Base-by-base conservation (phyloP, 2,113 vertebrate genomes). In the Hippocampus mohnikei region DNA sequence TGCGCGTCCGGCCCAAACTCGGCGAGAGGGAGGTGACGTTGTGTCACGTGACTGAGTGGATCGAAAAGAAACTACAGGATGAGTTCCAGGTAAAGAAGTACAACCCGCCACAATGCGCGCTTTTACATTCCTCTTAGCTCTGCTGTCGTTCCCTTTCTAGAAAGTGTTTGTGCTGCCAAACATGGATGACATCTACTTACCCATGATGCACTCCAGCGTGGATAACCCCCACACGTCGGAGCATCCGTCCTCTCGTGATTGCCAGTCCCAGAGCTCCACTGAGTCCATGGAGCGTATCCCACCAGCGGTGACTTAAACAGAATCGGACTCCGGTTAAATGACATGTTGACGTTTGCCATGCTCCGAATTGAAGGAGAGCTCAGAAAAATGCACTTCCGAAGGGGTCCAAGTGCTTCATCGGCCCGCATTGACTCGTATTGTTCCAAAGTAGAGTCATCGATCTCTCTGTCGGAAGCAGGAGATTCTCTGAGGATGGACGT, bases 161-260 rank as follows among this genome's bases (percentile, higher is more conserved):
- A 96, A 96, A 91, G 92, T 95, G 27, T 86, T 96, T 90, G 95
- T 96, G 53, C 91, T 96, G 90, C 94, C 95, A 42, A 96, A 97
- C 87, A 97, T 96, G 95, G 95, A 96, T 0, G 95, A 96, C 72
- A 90, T 96, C 78, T 93, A 93, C 79, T 41, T 96, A 13, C 94
- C 95, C 20, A 89, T 95, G 80, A 96, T 96, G 95, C 79, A 85
- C 61, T 91, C 94, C 0, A 87, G 81, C 27, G 60, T 91, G 78
- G 93, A 93, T 10, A 75, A 73, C 3, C 78, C 78, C 48, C 0
- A 60, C 21, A 33, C 60, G 1, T 70, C 77, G 1, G 73, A 77
- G 55, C 76, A 66, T 61, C 55, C 40, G 69, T 76, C 50, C 0
- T 61, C 3, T 5, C 83, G 29, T 11, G 71, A 64, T 27, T 73